Evolutionary conservation across 1,140 invertebrate genomes (phyloP).

Genomic region (Drosophila nebulosa): DNA sequence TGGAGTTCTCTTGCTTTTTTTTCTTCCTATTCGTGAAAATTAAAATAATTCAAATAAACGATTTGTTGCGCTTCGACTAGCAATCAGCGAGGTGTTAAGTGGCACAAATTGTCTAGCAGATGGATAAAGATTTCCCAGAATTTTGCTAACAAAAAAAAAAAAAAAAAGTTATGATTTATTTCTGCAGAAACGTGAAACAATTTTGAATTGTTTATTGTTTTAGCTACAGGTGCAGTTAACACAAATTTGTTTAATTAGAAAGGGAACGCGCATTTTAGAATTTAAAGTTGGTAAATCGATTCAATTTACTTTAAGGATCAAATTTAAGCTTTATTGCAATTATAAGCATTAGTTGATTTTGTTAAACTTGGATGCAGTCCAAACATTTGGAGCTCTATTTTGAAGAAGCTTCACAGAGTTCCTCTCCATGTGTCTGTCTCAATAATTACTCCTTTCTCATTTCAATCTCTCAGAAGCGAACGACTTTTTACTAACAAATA

Average conservation of each 20-base stretch:
- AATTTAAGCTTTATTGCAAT: too few species aligned
- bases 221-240: neutral
- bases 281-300: neutral
- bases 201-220: neutral
- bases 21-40: slow-evolving; percentile 27
- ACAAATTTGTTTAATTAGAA: neutral
- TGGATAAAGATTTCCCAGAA: neutral
- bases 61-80: slow-evolving; percentile 58
- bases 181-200: neutral
- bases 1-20: neutral
- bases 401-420: too few species aligned
- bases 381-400: too few species aligned
- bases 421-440: too few species aligned
- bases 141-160: slow-evolving; percentile 19
- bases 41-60: slow-evolving; percentile 73
- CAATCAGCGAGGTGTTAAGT: slow-evolving; percentile 71
- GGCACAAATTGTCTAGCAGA: slow-evolving; percentile 57
- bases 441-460: too few species aligned
- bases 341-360: too few species aligned
- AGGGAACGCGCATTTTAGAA: neutral
- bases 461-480: too few species aligned
- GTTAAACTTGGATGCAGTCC: too few species aligned
- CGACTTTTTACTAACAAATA: too few species aligned
- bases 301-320: too few species aligned
- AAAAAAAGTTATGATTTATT: slow-evolving; percentile 49